phyloP scores from a whole-genome alignment of 2,888 invertebrate genomes.

The Melinaea menophilus region DNA sequence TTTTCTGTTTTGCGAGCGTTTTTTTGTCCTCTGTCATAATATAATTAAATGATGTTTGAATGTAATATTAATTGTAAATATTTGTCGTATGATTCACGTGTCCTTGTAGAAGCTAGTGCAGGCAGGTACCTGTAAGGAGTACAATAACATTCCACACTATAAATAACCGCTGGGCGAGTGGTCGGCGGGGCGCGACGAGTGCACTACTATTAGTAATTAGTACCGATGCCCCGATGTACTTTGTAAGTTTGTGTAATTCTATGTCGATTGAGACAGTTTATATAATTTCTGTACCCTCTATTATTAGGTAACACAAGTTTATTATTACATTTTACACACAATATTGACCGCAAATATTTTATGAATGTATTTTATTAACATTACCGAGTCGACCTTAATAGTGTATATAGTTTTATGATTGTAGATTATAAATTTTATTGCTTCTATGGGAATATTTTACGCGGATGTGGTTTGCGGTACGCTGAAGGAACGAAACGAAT shows the following conservation, averaged over 20 bases:
- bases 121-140: constrained; percentile 42
- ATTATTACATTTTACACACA: no score
- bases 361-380: no score
- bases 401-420: background rate
- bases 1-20: constrained; percentile 43
- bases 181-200: constrained; percentile 49
- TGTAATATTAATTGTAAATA: background rate
- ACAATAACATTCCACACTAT: constrained; percentile 70
- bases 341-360: background rate
- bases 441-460: background rate
- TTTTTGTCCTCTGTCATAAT: constrained; percentile 51
- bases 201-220: constrained; percentile 54
- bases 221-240: no score
- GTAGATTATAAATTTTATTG: background rate
- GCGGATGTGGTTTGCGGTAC: constrained; percentile 5
- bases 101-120: background rate
- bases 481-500: constrained; percentile 7
- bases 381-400: background rate
- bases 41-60: constrained; percentile 24
- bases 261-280: no score
- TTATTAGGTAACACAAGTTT: no score
- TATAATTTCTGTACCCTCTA: no score
- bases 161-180: constrained; percentile 57
- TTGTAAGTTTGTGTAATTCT: no score
- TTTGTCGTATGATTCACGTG: background rate